phyloP scores from a whole-genome alignment of 2,113 vertebrate genomes.

The Neomonachus schauinslandi region DNA sequence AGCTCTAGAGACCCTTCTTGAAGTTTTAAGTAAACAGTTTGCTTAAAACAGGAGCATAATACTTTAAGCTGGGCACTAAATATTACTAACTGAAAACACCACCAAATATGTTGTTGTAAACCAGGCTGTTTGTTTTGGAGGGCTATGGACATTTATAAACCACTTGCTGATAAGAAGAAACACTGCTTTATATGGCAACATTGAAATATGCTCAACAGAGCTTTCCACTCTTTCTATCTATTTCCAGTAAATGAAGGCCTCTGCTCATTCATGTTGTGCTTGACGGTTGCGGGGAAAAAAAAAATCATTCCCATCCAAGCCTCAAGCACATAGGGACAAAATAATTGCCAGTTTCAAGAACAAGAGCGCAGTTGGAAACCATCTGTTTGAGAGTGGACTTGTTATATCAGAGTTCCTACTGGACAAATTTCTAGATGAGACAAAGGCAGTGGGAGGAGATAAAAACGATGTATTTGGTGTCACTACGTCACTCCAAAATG shows the following conservation, averaged over 20 bases:
- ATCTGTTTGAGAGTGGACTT: slow-evolving; percentile 50
- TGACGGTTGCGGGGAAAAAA: not conserved
- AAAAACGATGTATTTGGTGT: not conserved
- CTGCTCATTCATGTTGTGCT: slow-evolving; percentile 3
- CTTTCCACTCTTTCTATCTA: not conserved
- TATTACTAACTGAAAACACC: slow-evolving; percentile 23
- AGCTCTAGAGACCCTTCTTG: not conserved
- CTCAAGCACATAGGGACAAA: slow-evolving; percentile 49
- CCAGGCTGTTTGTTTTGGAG: slow-evolving; percentile 27
- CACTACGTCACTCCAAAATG: slow-evolving; percentile 12
- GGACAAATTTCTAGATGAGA: slow-evolving; percentile 56
- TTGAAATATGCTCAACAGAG: not conserved
- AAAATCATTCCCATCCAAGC: slow-evolving; percentile 23
- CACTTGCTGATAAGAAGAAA: slow-evolving; percentile 44
- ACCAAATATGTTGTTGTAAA: slow-evolving; percentile 36
- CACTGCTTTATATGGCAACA: not conserved
- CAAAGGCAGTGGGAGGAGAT: not conserved
- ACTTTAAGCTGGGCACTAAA: not conserved
- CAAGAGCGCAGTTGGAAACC: slow-evolving; percentile 59
- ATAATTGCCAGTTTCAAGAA: slow-evolving; percentile 69
- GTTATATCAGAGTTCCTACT: slow-evolving; percentile 29
- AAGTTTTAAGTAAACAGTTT: slow-evolving; percentile 46
- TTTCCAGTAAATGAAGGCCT: slow-evolving; percentile 24
- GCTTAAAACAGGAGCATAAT: not conserved
- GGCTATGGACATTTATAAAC: not conserved